A percentile compares a stretch with the other conserved stretches of the same genome.
These are phyloP conservation scores for Spatulosminthurus flaviceps DNA, from an alignment of 2,888 invertebrate species.

Conservation along the genomic window DNA sequence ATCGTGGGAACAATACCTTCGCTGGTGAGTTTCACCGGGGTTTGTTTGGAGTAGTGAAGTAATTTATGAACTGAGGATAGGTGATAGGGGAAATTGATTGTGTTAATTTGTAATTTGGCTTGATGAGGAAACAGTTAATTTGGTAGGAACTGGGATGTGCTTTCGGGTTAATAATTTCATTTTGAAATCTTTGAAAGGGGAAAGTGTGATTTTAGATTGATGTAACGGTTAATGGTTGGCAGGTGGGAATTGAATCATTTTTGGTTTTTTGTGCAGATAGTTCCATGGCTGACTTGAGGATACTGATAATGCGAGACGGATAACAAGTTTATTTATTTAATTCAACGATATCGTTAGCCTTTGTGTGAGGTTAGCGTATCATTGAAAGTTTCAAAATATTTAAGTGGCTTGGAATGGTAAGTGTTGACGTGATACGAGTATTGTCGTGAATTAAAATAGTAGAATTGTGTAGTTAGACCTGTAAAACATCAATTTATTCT, in stretches of 20 bases:
- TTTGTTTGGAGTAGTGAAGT: no score
- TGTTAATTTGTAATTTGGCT: no score
- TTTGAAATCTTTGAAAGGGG: no score
- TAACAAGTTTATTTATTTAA: not conserved
- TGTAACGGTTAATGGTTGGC: not conserved
- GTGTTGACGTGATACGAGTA: not conserved
- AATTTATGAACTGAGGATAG: no score
- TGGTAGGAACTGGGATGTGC: no score
- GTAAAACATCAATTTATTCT: no score
- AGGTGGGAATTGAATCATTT: not conserved
- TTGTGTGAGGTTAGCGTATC: conserved; percentile 44
- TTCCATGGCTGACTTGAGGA: conserved; percentile 11
- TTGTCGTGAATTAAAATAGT: not conserved
- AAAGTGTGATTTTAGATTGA: not conserved
- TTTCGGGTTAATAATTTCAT: no score
- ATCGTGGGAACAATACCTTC: no score
- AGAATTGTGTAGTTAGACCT: not conserved
- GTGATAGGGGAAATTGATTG: no score
- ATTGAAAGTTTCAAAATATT: conserved; percentile 44
- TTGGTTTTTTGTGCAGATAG: not conserved
- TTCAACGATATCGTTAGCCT: conserved; percentile 40
- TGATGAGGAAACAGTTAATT: no score
- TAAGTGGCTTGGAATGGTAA: conserved; percentile 49
- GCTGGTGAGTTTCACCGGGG: no score
- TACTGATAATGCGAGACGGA: conserved; percentile 6